phyloP scores from a whole-genome alignment of 2,113 vertebrate genomes.

The Ageneiosus marmoratus region DNA sequence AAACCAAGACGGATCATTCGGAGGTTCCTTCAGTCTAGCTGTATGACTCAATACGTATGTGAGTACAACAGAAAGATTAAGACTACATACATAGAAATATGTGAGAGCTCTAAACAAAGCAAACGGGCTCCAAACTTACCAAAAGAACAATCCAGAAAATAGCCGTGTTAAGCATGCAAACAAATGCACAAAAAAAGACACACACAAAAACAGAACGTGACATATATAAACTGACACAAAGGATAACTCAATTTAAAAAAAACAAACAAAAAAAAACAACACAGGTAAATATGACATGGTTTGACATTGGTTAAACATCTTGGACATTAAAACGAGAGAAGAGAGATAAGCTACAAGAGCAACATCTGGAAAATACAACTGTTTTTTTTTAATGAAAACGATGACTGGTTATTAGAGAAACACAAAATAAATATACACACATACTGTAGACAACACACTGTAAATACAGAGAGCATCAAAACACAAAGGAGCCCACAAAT shows the following conservation, averaged over 20 bases:
- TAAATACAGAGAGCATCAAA: slow-evolving; percentile 22
- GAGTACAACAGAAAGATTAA: slow-evolving; percentile 59
- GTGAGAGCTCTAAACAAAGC: slow-evolving; percentile 56
- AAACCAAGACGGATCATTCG: slow-evolving; percentile 11
- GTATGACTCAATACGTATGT: slow-evolving; percentile 32
- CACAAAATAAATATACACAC: slow-evolving; percentile 17
- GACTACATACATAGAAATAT: slow-evolving; percentile 58
- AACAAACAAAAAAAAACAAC: background rate
- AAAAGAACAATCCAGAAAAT: slow-evolving; percentile 99
- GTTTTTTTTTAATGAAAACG: slow-evolving; percentile 36
- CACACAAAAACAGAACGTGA: slow-evolving; percentile 16
- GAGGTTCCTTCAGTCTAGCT: slow-evolving; percentile 55
- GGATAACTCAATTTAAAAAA: slow-evolving; percentile 27
- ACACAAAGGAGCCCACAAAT: slow-evolving; percentile 19
- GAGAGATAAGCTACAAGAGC: slow-evolving; percentile 22
- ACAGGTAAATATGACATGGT: slow-evolving; percentile 45
- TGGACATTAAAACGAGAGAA: slow-evolving; percentile 27
- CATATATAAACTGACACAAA: slow-evolving; percentile 45
- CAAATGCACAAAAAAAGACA: slow-evolving; percentile 83
- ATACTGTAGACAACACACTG: slow-evolving; percentile 15
- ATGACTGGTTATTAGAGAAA: slow-evolving; percentile 42
- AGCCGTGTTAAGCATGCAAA: slow-evolving; percentile 99
- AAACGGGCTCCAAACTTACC: slow-evolving; percentile 86
- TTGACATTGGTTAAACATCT: slow-evolving; percentile 46
- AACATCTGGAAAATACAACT: slow-evolving; percentile 52